Evolutionary conservation across 2,888 invertebrate genomes (phyloP), one percentile per base, ranked within the genome.

Genomic region (Lysandra bellargus): DNA sequence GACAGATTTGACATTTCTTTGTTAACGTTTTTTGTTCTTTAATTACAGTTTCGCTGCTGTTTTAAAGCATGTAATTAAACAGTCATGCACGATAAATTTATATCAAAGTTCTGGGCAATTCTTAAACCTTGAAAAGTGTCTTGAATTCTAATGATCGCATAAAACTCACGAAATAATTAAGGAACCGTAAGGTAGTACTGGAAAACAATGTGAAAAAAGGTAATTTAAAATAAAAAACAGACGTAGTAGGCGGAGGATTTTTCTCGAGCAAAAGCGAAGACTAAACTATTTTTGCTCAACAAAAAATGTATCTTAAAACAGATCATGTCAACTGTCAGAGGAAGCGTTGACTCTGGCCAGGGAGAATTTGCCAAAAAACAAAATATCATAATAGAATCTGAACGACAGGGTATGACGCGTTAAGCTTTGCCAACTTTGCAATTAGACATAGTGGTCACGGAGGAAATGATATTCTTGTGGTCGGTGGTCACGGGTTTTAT

Each of bases 381-480:
- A 79, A 81, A 81, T 82, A 75, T 79, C 61, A 57, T 69, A 78
- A 91, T 91, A 90, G 91, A 88, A 89, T 87, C 86, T 84, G 89
- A 89, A 87, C 91, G 93, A 92, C 93, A 92, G 89, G 87, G 86
- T 89, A 86, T 84, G 90, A 88, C 88, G 87, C 87, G 86, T 88
- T 84, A 86, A 82, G 88, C 89, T 91, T 89, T 94, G 94, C 94
- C 94, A 94, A 94, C 88, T 92, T 93, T 91, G 91, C 91, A 92
- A 93, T 94, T 92, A 92, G 88, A 90, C 87, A 88, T 88, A 90
- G 90, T 88, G 33, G 69, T 40, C 4, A 1, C 33, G 37, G 79
- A 79, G 74, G 7, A 74, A 79, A 74, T 60, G 74, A 79, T 60
- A 87, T 85, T 85, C 84, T 85, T 85, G 84, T 87, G 87, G 86